phyloP scores from a whole-genome alignment of 2,888 invertebrate species.

The Serripes groenlandicus region DNA sequence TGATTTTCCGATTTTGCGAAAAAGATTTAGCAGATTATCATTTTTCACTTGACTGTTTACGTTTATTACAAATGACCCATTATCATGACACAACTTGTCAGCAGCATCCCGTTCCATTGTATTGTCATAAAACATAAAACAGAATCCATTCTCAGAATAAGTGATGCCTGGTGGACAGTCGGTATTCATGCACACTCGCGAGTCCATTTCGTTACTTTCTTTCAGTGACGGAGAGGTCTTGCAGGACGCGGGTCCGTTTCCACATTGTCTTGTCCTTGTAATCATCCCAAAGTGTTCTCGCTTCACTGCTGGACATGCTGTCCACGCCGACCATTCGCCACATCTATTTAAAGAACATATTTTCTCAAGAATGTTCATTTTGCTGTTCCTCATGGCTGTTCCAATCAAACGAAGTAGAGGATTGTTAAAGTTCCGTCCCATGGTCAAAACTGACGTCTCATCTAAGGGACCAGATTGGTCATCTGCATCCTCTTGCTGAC shows the following conservation, averaged over 20 bases:
- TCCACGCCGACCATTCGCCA: slow-evolving; percentile 9
- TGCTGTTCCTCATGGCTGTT: not conserved
- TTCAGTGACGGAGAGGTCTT: not conserved
- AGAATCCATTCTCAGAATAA: not conserved
- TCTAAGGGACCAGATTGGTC: no score
- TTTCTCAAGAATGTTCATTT: no score
- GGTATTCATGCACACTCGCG: not conserved
- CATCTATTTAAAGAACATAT: not conserved
- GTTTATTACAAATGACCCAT: not conserved
- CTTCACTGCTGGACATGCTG: not conserved
- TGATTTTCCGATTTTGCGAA: not conserved
- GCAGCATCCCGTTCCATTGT: not conserved
- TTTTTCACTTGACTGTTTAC: not conserved
- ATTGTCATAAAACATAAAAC: not conserved
- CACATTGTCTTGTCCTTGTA: slow-evolving; percentile 19
- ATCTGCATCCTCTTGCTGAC: no score
- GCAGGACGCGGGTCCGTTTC: slow-evolving; percentile 3
- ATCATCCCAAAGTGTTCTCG: slow-evolving; percentile 5
- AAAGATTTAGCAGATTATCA: not conserved
- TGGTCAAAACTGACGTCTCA: not conserved
- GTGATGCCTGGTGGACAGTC: not conserved
- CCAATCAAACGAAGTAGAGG: not conserved
- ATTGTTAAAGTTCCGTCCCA: not conserved
- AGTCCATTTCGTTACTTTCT: not conserved
- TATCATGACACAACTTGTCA: not conserved